phyloP scores from a whole-genome alignment of 2,113 vertebrate species.

The Brienomyrus longianalis region DNA sequence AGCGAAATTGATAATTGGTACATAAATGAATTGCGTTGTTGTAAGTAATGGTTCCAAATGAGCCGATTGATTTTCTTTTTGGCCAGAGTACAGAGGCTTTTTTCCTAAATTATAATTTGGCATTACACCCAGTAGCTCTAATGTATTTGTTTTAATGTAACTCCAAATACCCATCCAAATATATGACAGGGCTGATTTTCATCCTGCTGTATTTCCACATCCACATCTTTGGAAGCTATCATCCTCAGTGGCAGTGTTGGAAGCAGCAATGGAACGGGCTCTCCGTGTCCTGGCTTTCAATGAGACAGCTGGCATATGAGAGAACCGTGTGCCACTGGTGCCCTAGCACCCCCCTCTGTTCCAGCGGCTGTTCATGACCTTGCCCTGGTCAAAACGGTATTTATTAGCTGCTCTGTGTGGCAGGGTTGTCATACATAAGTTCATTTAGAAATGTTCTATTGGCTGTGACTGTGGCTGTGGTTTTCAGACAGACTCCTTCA shows the following conservation, averaged over 20 bases:
- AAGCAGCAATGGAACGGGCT: conserved; percentile 29
- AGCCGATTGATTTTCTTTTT: conserved; percentile 28
- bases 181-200: conserved; percentile 38
- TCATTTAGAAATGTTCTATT: background rate
- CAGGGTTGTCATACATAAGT: background rate
- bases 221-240: conserved; percentile 26
- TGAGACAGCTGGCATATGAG: conserved; percentile 18
- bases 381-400: background rate
- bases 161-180: conserved; percentile 36
- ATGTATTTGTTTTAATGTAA: conserved; percentile 41
- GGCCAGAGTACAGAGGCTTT: conserved; percentile 27
- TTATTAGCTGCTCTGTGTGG: background rate
- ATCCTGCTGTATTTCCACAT: conserved; percentile 17
- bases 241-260: conserved; percentile 17
- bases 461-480: background rate
- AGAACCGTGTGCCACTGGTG: background rate
- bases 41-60: conserved; percentile 34
- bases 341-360: background rate
- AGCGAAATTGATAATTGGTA: conserved; percentile 39
- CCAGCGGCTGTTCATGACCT: background rate
- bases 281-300: background rate
- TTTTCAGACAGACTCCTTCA: background rate
- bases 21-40: conserved; percentile 29
- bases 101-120: conserved; percentile 40
- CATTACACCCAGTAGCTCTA: conserved; percentile 29